Conservation (phyloP, 2,113 vertebrate genomes). For the Platichthys stellatus region DNA sequence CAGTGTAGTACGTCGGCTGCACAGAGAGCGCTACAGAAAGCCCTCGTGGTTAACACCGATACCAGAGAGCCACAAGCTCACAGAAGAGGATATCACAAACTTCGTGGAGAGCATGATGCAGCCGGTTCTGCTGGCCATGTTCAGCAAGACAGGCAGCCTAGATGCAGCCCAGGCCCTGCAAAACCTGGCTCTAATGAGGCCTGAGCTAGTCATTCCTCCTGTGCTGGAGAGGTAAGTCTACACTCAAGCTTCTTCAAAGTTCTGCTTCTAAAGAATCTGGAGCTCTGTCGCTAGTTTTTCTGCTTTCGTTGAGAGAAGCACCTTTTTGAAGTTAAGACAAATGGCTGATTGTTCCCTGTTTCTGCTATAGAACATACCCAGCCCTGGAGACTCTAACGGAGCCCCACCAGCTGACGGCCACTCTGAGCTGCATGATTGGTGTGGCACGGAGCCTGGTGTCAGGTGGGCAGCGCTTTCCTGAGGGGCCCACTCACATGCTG, state of each 20-base stretch:
- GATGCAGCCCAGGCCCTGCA: constrained; percentile 97
- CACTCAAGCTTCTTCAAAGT: not conserved
- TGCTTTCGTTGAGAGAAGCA: constrained; percentile 7
- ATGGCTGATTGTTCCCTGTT: constrained; percentile 38
- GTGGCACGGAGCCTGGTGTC: constrained; percentile 96
- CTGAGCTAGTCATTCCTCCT: constrained; percentile 96
- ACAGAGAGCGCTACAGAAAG: constrained; percentile 95
- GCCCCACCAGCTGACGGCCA: constrained; percentile 98
- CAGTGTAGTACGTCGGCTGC: constrained; percentile 91
- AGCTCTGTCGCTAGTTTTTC: constrained; percentile 1
- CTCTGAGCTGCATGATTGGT: constrained; percentile 97
- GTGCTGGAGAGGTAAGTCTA: constrained; percentile 92
- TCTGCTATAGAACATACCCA: constrained; percentile 90
- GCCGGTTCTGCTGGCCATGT: constrained; percentile 98
- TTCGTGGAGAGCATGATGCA: constrained; percentile 98
- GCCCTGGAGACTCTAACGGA: constrained; percentile 97
- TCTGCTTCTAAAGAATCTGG: not conserved
- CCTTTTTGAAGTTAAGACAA: constrained; percentile 33
- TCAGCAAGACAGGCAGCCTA: constrained; percentile 98
- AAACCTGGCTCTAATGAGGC: constrained; percentile 96
- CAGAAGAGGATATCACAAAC: constrained; percentile 93
- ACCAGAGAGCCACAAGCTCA: constrained; percentile 93
- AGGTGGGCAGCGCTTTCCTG: constrained; percentile 90
- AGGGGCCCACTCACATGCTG: constrained; percentile 97
- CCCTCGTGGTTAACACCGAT: constrained; percentile 92